phyloP scores from a whole-genome alignment of 2,888 invertebrate genomes.

The Geophilus truncorum region DNA sequence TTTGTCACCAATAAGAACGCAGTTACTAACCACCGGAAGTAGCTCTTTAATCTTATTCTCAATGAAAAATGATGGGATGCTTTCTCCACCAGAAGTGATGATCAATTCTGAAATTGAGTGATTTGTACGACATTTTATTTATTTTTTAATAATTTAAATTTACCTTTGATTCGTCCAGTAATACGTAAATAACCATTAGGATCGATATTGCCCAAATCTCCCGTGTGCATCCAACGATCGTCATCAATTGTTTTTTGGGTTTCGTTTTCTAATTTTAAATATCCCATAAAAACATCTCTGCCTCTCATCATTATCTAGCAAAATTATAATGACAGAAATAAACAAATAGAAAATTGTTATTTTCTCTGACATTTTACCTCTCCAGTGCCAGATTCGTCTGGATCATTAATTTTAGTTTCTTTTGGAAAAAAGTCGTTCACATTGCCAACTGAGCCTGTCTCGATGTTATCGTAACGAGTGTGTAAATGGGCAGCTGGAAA shows the following conservation, averaged over 20 bases:
- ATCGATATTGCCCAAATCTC: slow-evolving; percentile 77
- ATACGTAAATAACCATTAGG: slow-evolving; percentile 67
- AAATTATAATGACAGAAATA: slow-evolving; percentile 62
- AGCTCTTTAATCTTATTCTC: slow-evolving; percentile 74
- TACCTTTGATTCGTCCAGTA: slow-evolving; percentile 60
- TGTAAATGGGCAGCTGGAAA: no score
- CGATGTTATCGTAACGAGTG: no score
- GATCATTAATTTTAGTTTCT: slow-evolving; percentile 65
- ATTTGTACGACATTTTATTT: no score
- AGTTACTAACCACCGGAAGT: slow-evolving; percentile 71
- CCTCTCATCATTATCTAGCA: slow-evolving; percentile 61
- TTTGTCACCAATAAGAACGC: slow-evolving; percentile 78
- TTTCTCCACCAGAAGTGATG: slow-evolving; percentile 92
- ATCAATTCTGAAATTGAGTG: slow-evolving; percentile 78
- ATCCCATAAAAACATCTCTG: slow-evolving; percentile 88
- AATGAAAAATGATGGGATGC: slow-evolving; percentile 74
- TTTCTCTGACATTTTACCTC: slow-evolving; percentile 53
- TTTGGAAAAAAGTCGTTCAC: slow-evolving; percentile 68
- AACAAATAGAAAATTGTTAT: no score
- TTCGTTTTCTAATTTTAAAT: slow-evolving; percentile 68
- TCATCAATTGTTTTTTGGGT: slow-evolving; percentile 67
- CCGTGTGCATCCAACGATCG: slow-evolving; percentile 81
- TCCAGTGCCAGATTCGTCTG: slow-evolving; percentile 68
- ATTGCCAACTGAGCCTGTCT: no score
- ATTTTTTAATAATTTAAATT: no score